A percentile compares a stretch with the other conserved stretches of the same genome.
Evolutionary conservation across 2,113 vertebrate genomes (phyloP).

Genomic region (Calidris pygmaea): DNA sequence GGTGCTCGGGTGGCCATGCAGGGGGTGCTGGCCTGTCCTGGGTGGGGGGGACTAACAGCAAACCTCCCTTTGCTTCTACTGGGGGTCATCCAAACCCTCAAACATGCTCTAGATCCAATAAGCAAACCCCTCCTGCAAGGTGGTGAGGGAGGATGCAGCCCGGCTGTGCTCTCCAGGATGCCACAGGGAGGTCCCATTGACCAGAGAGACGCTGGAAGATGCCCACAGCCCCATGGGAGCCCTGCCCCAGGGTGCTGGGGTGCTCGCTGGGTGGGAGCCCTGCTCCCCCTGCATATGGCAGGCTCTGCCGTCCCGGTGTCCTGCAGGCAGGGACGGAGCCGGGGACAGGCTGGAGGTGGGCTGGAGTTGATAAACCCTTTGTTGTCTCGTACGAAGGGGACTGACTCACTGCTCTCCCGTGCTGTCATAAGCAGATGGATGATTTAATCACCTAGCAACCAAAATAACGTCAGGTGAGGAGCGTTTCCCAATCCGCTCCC

Average conservation of each 20-base stretch:
- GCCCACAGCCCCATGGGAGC: rapidly evolving
- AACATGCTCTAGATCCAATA: not conserved
- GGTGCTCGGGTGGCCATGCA: not conserved
- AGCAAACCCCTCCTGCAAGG: not conserved
- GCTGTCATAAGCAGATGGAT: conserved; percentile 66
- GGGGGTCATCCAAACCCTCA: not conserved
- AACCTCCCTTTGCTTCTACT: not conserved
- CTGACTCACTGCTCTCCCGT: conserved; percentile 52
- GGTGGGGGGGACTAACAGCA: not conserved
- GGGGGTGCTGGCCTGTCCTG: not conserved
- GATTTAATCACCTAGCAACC: conserved; percentile 69
- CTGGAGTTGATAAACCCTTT: not conserved
- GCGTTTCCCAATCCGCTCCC: not conserved
- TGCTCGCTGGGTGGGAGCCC: not conserved
- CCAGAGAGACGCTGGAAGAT: rapidly evolving
- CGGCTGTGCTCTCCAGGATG: rapidly evolving
- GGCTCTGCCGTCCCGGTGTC: not conserved
- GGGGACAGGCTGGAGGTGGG: not conserved
- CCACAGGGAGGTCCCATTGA: rapidly evolving
- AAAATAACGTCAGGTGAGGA: conserved; percentile 41
- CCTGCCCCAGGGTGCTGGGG: not conserved
- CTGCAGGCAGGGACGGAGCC: rapidly evolving
- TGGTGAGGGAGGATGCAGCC: not conserved
- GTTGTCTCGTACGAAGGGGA: not conserved
- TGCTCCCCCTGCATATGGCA: not conserved